Conservation (phyloP, 2,797 vertebrate species). For the Falco peregrinus region DNA sequence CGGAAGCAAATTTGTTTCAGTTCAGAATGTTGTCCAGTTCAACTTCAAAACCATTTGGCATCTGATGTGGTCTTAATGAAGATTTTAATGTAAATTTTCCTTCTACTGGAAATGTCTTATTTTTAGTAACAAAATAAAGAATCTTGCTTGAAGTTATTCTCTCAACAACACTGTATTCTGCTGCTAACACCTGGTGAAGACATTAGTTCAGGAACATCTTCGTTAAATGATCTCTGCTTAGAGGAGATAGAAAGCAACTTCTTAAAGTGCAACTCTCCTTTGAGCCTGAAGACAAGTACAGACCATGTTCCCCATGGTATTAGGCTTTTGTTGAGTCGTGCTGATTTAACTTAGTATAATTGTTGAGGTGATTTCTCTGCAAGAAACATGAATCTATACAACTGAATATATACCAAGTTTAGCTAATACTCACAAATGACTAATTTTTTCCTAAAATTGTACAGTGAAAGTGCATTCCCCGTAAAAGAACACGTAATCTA, state of each 20-base stretch:
- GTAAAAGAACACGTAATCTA: background rate
- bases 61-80: background rate
- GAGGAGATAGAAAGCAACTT: background rate
- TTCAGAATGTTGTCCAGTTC: background rate
- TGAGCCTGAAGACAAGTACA: background rate
- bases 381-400: background rate
- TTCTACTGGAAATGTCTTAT: background rate
- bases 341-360: background rate
- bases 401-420: background rate
- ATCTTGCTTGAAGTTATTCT: background rate
- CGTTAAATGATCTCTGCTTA: background rate
- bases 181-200: background rate
- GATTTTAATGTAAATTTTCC: background rate
- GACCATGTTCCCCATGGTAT: background rate
- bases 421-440: background rate
- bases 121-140: background rate
- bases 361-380: background rate
- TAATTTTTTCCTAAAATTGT: background rate
- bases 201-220: background rate
- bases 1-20: background rate
- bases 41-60: background rate
- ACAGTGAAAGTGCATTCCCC: background rate
- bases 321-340: background rate
- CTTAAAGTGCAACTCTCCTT: background rate
- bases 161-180: background rate